A percentile compares a stretch with the other conserved stretches of the same genome.
These are phyloP conservation scores for Aphidius colemani DNA, from an alignment of 2,888 invertebrate genomes.

Conservation along the genomic window DNA sequence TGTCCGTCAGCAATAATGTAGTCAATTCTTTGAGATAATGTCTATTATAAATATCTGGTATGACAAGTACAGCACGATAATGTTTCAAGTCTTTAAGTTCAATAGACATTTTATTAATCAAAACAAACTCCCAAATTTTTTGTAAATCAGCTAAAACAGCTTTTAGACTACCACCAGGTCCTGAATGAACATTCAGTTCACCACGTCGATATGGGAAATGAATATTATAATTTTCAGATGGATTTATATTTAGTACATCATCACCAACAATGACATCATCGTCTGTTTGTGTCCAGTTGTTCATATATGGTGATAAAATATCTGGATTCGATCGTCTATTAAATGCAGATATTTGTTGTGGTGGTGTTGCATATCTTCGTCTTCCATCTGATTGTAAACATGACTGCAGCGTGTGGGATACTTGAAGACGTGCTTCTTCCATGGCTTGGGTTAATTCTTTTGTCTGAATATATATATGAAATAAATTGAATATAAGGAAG, in stretches of 20 bases:
- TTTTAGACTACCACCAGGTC: constrained; percentile 84
- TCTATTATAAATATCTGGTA: constrained; percentile 89
- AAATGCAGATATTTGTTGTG: constrained; percentile 86
- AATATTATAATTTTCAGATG: constrained; percentile 76
- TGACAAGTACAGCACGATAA: constrained; percentile 84
- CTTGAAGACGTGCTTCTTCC: constrained; percentile 82
- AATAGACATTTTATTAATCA: constrained; percentile 79
- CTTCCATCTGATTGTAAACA: constrained; percentile 83
- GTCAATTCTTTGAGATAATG: constrained; percentile 84
- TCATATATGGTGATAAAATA: constrained; percentile 64
- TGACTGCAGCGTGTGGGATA: constrained; percentile 84
- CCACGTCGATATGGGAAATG: constrained; percentile 90
- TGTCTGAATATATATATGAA: constrained; percentile 53
- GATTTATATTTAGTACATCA: constrained; percentile 73
- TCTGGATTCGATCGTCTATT: constrained; percentile 81
- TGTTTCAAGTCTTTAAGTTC: constrained; percentile 69
- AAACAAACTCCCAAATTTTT: constrained; percentile 84
- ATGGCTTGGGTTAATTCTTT: constrained; percentile 76
- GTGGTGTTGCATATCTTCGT: constrained; percentile 81
- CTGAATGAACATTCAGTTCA: constrained; percentile 82
- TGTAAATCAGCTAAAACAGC: constrained; percentile 84
- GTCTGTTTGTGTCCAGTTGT: constrained; percentile 69
- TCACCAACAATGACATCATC: constrained; percentile 76
- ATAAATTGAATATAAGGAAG: no score
- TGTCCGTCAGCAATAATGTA: constrained; percentile 75